These are phyloP conservation scores for Zaprionus ghesquierei DNA, from an alignment of 1,140 invertebrate genomes.

Conservation along the genomic window DNA sequence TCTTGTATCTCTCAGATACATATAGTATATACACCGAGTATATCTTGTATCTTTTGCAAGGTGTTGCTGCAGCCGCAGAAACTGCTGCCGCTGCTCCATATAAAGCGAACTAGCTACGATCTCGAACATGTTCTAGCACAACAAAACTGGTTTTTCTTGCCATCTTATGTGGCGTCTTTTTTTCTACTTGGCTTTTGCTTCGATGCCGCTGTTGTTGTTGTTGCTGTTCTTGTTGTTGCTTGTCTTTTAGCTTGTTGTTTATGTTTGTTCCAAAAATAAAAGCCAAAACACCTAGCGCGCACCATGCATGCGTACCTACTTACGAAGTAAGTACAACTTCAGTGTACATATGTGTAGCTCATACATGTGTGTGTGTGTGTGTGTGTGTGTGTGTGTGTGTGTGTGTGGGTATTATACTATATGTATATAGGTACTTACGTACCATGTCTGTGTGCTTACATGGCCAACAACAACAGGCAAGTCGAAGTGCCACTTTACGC, in stretches of 20 bases:
- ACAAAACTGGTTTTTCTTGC: conserved; percentile 49
- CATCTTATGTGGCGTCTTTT: conserved; percentile 19
- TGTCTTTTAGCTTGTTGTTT: conserved; percentile 47
- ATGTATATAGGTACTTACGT: background rate
- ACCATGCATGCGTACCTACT: conserved; percentile 12
- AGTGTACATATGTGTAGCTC: background rate
- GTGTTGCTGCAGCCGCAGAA: conserved; percentile 18
- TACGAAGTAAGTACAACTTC: conserved; percentile 1
- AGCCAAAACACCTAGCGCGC: conserved; percentile 25
- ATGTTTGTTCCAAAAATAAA: conserved; percentile 78
- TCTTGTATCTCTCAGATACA: background rate
- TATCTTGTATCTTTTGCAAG: conserved; percentile 22
- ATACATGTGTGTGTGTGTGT: background rate
- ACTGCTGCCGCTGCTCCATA: conserved; percentile 53
- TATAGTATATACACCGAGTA: background rate
- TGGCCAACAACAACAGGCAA: conserved; percentile 27
- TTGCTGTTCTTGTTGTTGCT: conserved; percentile 34
- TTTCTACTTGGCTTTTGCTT: conserved; percentile 24
- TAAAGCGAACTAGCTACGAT: conserved; percentile 35
- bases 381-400: background rate
- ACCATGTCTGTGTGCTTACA: background rate
- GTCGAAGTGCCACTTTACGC: conserved; percentile 54
- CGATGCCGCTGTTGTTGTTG: conserved; percentile 8
- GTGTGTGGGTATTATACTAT: too few relatives aligned
- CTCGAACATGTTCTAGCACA: conserved; percentile 57